Conservation (phyloP, 2,888 invertebrate species). For the Acrobeloides nanus region DNA sequence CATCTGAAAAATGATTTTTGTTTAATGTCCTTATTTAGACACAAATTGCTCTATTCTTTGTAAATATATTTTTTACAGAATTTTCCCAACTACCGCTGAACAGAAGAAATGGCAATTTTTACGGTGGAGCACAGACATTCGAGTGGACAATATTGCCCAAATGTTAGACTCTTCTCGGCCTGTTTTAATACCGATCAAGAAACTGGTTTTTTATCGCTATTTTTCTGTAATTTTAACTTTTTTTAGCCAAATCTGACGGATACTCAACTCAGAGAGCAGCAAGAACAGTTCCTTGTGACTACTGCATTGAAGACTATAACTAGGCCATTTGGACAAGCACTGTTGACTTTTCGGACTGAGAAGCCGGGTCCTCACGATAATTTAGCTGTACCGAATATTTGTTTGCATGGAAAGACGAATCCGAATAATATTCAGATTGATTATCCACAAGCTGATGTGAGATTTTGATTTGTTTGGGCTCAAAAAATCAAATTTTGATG, state of each 20-base stretch:
- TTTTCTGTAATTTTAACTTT: not conserved
- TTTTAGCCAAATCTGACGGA: conserved; percentile 11
- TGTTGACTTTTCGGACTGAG: conserved; percentile 61
- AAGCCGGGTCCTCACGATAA: conserved; percentile 15
- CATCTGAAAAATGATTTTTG: no score
- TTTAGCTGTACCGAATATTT: conserved; percentile 16
- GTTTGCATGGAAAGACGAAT: conserved; percentile 20
- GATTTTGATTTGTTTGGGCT: not conserved
- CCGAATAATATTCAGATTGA: conserved; percentile 27
- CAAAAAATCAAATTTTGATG: not conserved
- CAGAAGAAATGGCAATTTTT: conserved; percentile 12
- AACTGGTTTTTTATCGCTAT: not conserved
- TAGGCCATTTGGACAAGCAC: conserved; percentile 35
- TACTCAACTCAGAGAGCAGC: conserved; percentile 25
- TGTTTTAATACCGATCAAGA: conserved; percentile 23
- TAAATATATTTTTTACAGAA: conserved; percentile 7
- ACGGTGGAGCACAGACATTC: conserved; percentile 31
- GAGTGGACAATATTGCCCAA: conserved; percentile 27
- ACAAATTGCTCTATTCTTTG: no score
- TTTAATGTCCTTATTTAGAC: no score
- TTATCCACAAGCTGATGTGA: conserved; percentile 13
- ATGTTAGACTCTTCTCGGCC: conserved; percentile 38
- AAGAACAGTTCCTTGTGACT: conserved; percentile 22
- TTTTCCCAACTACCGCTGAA: conserved; percentile 5
- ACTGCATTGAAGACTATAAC: conserved; percentile 24